These are phyloP conservation scores for Cinclus mexicanus DNA, from an alignment of 2,113 vertebrate genomes.

Conservation along the genomic window DNA sequence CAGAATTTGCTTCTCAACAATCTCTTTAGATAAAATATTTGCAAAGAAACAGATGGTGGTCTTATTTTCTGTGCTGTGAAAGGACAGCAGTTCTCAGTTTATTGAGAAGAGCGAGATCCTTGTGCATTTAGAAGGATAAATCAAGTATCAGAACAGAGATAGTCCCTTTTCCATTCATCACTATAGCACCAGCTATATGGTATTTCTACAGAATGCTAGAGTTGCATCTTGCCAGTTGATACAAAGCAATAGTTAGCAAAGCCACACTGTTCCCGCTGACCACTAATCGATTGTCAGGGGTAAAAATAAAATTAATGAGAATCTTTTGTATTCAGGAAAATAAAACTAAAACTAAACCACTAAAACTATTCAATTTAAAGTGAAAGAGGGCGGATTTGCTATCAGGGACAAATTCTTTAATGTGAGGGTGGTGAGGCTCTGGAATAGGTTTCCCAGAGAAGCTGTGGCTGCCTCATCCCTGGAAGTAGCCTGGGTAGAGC, in stretches of 20 bases:
- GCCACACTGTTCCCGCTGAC: background rate
- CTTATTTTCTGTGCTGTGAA: background rate
- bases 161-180: background rate
- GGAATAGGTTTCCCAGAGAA: background rate
- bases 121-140: background rate
- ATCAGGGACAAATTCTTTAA: background rate
- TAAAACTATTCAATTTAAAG: background rate
- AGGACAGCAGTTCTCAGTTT: background rate
- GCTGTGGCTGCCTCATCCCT: background rate
- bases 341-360: too few relatives aligned
- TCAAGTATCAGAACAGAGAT: background rate
- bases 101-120: background rate
- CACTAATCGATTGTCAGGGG: background rate
- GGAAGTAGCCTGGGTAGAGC: background rate
- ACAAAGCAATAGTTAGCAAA: background rate
- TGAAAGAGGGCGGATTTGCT: background rate
- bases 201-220: background rate
- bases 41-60: constrained; percentile 21
- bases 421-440: background rate
- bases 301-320: background rate
- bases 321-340: background rate
- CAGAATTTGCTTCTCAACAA: background rate
- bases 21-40: background rate
- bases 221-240: background rate
- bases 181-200: background rate